These are phyloP conservation scores for Danionella cerebrum DNA, from an alignment of 2,113 vertebrate species.

Conservation along the genomic window DNA sequence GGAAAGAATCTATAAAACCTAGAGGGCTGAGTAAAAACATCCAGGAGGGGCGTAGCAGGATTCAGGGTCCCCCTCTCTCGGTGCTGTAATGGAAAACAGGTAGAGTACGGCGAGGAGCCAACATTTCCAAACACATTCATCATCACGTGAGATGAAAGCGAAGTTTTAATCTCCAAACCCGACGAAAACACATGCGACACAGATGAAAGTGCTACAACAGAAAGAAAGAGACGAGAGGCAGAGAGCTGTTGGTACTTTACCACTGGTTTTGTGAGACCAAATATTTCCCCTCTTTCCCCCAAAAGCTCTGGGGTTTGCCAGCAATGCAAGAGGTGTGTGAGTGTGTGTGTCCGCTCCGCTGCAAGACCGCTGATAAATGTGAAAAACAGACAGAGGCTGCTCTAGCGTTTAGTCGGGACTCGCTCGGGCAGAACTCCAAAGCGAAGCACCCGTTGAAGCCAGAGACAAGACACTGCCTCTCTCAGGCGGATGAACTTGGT, in stretches of 20 bases:
- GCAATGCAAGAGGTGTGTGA: constrained; percentile 27
- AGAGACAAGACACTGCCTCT: constrained; percentile 38
- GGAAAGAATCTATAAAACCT: constrained; percentile 53
- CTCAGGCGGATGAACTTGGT: constrained; percentile 32
- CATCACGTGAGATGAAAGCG: constrained; percentile 2
- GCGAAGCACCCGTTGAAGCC: constrained; percentile 42
- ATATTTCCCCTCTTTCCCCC: constrained; percentile 40
- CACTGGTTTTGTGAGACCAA: constrained; percentile 45
- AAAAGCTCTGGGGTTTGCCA: constrained; percentile 40
- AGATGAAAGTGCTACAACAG: constrained; percentile 2
- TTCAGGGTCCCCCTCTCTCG: constrained; percentile 40
- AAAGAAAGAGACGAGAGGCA: constrained; percentile 32
- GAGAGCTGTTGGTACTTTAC: constrained; percentile 49
- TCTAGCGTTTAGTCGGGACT: constrained; percentile 35
- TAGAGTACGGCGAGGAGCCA: not conserved
- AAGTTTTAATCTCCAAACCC: not conserved
- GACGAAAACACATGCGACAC: not conserved
- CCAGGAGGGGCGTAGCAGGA: constrained; percentile 44
- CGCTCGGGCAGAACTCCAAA: constrained; percentile 33
- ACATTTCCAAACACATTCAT: not conserved
- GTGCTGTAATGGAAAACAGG: constrained; percentile 24
- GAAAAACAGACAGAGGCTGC: constrained; percentile 41
- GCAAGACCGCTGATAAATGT: constrained; percentile 49
- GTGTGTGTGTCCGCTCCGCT: constrained; percentile 40
- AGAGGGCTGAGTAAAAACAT: constrained; percentile 35